A percentile compares a stretch with the other conserved stretches of the same genome.
phyloP scores from a whole-genome alignment of 2,888 invertebrate species.

The Xestia sexstrigata region DNA sequence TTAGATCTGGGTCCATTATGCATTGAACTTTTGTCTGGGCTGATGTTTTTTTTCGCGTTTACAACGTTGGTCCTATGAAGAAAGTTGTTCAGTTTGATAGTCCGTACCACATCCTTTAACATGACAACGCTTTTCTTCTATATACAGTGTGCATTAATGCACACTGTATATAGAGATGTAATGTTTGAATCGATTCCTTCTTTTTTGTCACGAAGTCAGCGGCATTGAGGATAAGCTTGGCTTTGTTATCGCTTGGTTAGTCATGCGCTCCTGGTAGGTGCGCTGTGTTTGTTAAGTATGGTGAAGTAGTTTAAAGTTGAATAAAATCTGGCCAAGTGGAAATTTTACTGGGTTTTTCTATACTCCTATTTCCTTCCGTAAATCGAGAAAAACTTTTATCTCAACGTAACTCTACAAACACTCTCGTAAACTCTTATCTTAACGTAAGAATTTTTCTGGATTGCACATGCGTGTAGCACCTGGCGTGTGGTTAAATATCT shows the following conservation, averaged over 20 bases:
- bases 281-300: neutral
- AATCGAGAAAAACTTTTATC: neutral
- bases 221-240: conserved; percentile 20
- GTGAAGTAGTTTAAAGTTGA: neutral
- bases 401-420: no score
- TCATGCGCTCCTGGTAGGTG: neutral
- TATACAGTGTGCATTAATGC: no score
- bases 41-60: neutral
- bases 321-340: neutral
- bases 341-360: neutral
- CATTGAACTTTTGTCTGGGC: neutral
- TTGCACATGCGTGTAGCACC: neutral
- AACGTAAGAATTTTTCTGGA: no score
- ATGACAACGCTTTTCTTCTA: neutral
- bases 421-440: no score
- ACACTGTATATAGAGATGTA: conserved; percentile 28
- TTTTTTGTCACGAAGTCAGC: conserved; percentile 31
- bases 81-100: neutral
- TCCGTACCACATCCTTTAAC: neutral
- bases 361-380: neutral
- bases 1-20: neutral
- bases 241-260: conserved; percentile 12
- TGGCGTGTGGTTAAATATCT: no score
- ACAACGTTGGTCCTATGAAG: neutral
- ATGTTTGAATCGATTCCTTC: conserved; percentile 36